Conservation (phyloP, 1,140 invertebrate genomes). For the Ceratina japonica region DNA sequence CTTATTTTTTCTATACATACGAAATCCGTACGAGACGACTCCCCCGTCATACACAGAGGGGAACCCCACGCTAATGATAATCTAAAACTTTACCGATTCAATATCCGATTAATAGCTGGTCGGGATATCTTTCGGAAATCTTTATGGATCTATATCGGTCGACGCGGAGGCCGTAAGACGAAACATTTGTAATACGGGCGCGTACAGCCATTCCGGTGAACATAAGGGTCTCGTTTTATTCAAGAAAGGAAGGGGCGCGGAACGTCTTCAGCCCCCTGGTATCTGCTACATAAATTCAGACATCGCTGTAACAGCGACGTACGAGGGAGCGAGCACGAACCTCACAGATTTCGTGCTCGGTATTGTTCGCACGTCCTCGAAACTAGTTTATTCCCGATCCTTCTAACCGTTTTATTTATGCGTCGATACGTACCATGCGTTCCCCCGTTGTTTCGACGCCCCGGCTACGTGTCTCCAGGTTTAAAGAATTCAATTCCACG, state of each 20-base stretch:
- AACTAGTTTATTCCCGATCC: conserved; percentile 28
- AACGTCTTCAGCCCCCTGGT: conserved; percentile 14
- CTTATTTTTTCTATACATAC: conserved; percentile 20
- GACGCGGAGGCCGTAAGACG: neutral
- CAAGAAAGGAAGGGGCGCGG: neutral
- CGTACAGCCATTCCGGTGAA: conserved; percentile 4
- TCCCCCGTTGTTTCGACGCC: too few species aligned
- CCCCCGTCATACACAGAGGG: too few species aligned
- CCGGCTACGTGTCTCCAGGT: too few species aligned
- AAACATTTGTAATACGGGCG: conserved; percentile 29
- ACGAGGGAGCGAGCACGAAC: neutral
- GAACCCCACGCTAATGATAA: too few species aligned
- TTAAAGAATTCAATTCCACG: too few species aligned
- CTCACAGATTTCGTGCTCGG: neutral
- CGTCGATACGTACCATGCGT: neutral
- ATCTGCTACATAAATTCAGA: conserved; percentile 36
- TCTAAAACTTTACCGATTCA: too few species aligned
- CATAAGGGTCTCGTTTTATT: conserved; percentile 28
- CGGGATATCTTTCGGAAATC: too few species aligned
- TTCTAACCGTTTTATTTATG: conserved; percentile 21
- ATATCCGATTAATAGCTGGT: too few species aligned
- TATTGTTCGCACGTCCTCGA: conserved; percentile 34
- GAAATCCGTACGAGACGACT: conserved; percentile 27
- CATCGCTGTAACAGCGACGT: neutral
- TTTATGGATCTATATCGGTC: too few species aligned